Evolutionary conservation across 2,888 invertebrate species (phyloP), one percentile per base, ranked within the genome.

Genomic region (Parelbella ahira): DNA sequence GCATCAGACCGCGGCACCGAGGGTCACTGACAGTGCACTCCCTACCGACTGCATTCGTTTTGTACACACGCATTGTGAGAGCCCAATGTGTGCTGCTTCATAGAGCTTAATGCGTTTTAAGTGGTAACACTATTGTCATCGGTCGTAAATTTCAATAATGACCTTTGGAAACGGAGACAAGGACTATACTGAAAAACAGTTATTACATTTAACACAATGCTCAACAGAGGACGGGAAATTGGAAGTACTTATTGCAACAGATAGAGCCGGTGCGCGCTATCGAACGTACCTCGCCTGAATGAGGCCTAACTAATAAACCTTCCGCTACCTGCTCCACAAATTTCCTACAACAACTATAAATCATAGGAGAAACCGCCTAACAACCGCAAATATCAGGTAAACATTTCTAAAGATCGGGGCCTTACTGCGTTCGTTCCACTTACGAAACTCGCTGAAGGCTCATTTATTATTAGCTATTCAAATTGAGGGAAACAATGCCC

Each of bases 401-500:
- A 50, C 45, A 65, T 78, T 71, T 75, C 71, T 66, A 71, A 71
- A 73, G 60, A 60, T 51, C 56, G 51, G 34, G 42, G 51, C 49
- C 53, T 55, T 46, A 50, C 52, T 51, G 49, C 50, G 62, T 65
- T 58, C 63, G 82, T 78, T 68, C 74, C 59, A 79, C 68, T 82
- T 83, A 67, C 77, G 72, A 80, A 78, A 80, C 63, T 53, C 51
- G 60, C 69, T 63, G 70, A 71, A 70, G 69, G 68, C 67, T 68
- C 56, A 58, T 42, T 42, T 42, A 42, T 75, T 77, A 76, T 76
- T 70, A 68, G 64, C 77, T 65, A 81, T 83, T 81, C 71, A 79
- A 76, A 67, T 58, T 49, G 62, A 57, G 56, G 65, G 61, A 77
- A 72, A 83, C 83, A 83, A 84, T 82, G 68, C 71, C 54, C 58